Conservation (phyloP, 2,888 invertebrate genomes). For the Dioctria linearis region DNA sequence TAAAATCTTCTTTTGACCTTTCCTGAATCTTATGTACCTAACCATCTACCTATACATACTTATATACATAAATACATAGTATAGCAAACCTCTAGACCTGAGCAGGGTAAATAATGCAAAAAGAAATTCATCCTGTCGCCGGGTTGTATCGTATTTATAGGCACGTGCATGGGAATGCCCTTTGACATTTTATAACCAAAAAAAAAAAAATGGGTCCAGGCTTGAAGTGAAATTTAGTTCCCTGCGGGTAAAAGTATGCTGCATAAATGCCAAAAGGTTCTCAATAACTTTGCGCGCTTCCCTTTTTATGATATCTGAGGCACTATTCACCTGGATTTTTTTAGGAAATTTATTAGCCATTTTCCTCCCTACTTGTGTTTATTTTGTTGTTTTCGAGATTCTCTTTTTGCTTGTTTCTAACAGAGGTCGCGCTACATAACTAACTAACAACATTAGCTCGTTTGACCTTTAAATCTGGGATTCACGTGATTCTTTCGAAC, state of each 20-base stretch:
- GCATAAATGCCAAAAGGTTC: slow-evolving; percentile 29
- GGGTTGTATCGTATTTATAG: background rate
- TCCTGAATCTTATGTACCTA: too few relatives aligned
- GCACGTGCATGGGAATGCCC: slow-evolving; percentile 23
- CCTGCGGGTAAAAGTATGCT: background rate
- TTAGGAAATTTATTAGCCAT: slow-evolving; percentile 11
- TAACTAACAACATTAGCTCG: background rate
- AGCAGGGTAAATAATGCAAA: slow-evolving; percentile 30
- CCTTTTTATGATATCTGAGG: too few relatives aligned
- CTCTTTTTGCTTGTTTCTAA: slow-evolving; percentile 16
- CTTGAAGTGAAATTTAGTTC: too few relatives aligned
- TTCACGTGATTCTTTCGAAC: background rate
- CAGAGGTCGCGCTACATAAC: too few relatives aligned
- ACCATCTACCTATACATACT: too few relatives aligned
- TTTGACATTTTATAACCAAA: slow-evolving; percentile 32
- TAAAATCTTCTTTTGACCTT: too few relatives aligned
- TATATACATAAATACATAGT: too few relatives aligned
- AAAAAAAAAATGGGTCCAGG: background rate
- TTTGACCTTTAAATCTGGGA: background rate
- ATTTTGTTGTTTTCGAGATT: background rate
- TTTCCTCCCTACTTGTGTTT: background rate
- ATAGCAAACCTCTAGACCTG: too few relatives aligned
- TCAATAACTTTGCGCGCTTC: background rate
- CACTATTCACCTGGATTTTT: too few relatives aligned
- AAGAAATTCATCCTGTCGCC: background rate